Conservation (phyloP, 2,888 invertebrate species). For the Campoplex nolae region DNA sequence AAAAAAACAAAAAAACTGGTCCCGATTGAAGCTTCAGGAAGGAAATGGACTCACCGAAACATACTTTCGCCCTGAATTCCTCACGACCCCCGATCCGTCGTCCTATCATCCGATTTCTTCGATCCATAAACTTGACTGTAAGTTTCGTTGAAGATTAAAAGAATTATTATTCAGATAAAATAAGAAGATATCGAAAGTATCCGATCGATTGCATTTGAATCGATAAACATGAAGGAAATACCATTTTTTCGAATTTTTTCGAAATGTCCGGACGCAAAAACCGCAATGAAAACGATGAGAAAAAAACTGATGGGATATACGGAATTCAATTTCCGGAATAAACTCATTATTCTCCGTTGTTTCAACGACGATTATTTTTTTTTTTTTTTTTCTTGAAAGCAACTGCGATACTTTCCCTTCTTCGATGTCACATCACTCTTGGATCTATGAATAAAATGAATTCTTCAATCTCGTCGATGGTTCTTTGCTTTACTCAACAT, state of each 20-base stretch:
- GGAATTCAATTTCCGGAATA: background rate
- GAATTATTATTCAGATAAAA: background rate
- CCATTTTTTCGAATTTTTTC: slow-evolving; percentile 56
- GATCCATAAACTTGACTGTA: slow-evolving; percentile 73
- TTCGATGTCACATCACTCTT: background rate
- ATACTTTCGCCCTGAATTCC: slow-evolving; percentile 78
- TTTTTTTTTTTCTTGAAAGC: background rate
- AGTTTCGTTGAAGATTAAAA: background rate
- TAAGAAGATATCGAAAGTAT: background rate
- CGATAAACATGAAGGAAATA: slow-evolving; percentile 25
- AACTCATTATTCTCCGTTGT: slow-evolving; percentile 28
- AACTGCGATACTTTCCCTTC: background rate
- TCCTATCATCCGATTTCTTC: slow-evolving; percentile 74
- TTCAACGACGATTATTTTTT: background rate
- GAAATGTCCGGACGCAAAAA: slow-evolving; percentile 24
- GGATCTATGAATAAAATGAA: background rate
- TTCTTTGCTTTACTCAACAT: background rate
- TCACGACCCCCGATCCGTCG: slow-evolving; percentile 75
- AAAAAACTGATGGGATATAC: slow-evolving; percentile 23
- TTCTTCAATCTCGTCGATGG: background rate
- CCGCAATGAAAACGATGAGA: slow-evolving; percentile 15
- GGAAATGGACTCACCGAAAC: slow-evolving; percentile 77
- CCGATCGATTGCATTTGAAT: slow-evolving; percentile 17
- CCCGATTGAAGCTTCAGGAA: slow-evolving; percentile 80
- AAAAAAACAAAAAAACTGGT: background rate